Evolutionary conservation across 2,113 vertebrate genomes (phyloP), one percentile per base, ranked within the genome.

Genomic region (Piprites chloris): DNA sequence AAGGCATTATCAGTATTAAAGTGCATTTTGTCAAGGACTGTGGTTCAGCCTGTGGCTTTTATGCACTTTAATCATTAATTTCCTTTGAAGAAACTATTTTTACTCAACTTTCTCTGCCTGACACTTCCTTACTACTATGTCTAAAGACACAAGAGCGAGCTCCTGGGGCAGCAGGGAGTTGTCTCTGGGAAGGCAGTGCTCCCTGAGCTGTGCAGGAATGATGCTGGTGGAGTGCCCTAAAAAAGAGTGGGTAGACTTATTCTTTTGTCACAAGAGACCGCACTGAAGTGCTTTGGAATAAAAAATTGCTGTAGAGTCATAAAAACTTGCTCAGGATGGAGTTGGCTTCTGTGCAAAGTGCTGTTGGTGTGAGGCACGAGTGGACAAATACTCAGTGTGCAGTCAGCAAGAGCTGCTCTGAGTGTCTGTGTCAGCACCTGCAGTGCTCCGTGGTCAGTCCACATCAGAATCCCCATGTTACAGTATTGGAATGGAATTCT

Each of bases 1-100:
- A 79, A 76, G 85, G 87, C 89, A 39, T 14, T 89, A 76, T 23
- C 66, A 32, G 88, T 9, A 47, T 89, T 59, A 42, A 94, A 88
- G 77, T 79, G 90, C 81, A 82, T 94, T 92, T 87, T 9, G 1
- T 89, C 2, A 0, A 75, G 89, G 80, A 79, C 73, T 87, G 20
- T 72, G 93, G n/a, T 78, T 53, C 90, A 85, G 86, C 85, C 95
- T 81, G 85, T 93, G 95, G 83, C 95, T 95, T 80, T 37, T 67
- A 2, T 85, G 95, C 95, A 95, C 94, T 97, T 97, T 56, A 87
- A 76, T 11, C 14, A 37, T 62, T 78, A 1, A 59, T 89, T 94
- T 89, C 69, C 76, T 94, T 80, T 75, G 90, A 93, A 96, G 69
- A 87, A 87, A 92, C 58, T 77, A 5, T 89, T 96, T 94, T 87